Conservation (phyloP, 1,140 invertebrate species). For the Dufourea novaeangliae region DNA sequence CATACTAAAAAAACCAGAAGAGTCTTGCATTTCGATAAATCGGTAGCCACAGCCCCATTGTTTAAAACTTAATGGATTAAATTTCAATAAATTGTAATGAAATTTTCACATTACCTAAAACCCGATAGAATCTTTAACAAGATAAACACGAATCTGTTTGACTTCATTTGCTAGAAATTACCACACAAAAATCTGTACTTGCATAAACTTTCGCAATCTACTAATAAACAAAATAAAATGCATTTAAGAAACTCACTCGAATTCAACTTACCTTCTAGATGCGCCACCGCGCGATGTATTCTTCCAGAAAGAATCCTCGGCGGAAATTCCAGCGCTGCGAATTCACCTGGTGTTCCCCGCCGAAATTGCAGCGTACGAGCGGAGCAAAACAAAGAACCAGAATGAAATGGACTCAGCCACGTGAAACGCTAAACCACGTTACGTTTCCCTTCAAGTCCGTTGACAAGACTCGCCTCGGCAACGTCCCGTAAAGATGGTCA, state of each 20-base stretch:
- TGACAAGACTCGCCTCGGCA: not conserved
- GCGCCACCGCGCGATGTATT: not conserved
- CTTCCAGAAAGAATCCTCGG: not conserved
- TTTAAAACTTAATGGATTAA: too few relatives aligned
- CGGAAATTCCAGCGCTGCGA: constrained; percentile 2
- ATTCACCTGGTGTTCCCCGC: not conserved
- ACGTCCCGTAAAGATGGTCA: not conserved
- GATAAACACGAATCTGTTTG: too few relatives aligned
- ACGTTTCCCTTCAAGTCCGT: too few relatives aligned
- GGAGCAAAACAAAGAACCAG: not conserved
- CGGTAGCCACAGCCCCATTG: too few relatives aligned
- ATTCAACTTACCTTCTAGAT: constrained; percentile 32
- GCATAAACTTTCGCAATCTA: too few relatives aligned
- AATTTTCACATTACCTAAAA: too few relatives aligned
- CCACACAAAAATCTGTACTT: too few relatives aligned
- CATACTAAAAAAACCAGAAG: too few relatives aligned
- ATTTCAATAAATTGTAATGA: too few relatives aligned
- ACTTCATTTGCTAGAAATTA: too few relatives aligned
- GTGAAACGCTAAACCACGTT: not conserved
- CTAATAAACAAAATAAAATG: not conserved
- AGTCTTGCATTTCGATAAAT: too few relatives aligned
- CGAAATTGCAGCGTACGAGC: not conserved
- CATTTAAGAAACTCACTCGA: not conserved
- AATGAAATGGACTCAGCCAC: not conserved
- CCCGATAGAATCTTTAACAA: too few relatives aligned